A percentile compares a stretch with the other conserved stretches of the same genome.
These are phyloP conservation scores for Agrochola lota DNA, from an alignment of 2,888 invertebrate species.

Conservation along the genomic window DNA sequence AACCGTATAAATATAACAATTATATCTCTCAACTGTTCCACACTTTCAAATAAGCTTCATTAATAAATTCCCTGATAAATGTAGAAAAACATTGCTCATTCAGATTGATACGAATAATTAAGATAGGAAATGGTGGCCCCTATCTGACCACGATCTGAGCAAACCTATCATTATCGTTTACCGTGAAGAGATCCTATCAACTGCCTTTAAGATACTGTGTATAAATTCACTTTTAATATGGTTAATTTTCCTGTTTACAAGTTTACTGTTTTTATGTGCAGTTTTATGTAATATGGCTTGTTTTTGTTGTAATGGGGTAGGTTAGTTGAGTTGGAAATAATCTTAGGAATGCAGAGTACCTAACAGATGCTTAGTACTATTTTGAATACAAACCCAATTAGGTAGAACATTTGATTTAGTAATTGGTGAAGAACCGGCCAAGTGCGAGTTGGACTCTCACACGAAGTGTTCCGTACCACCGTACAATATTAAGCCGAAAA, in stretches of 20 bases:
- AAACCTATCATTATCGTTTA: constrained; percentile 56
- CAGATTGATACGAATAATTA: constrained; percentile 61
- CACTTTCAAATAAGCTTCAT: constrained; percentile 37
- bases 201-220: constrained; percentile 33
- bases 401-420: no score
- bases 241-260: constrained; percentile 40
- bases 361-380: no score
- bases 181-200: constrained; percentile 59
- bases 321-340: background rate
- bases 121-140: constrained; percentile 46
- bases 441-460: no score
- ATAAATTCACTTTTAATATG: constrained; percentile 54
- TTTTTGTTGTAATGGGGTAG: constrained; percentile 26
- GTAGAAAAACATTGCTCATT: constrained; percentile 42
- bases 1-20: background rate
- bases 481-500: no score
- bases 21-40: constrained; percentile 19
- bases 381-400: background rate
- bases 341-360: background rate
- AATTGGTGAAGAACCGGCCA: background rate
- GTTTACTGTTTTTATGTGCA: constrained; percentile 7
- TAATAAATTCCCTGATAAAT: constrained; percentile 47
- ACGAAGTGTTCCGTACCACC: no score
- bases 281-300: constrained; percentile 33
- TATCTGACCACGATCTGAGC: constrained; percentile 56